Evolutionary conservation across 2,797 vertebrate genomes (phyloP).

Genomic region (Phataginus tetradactyla): DNA sequence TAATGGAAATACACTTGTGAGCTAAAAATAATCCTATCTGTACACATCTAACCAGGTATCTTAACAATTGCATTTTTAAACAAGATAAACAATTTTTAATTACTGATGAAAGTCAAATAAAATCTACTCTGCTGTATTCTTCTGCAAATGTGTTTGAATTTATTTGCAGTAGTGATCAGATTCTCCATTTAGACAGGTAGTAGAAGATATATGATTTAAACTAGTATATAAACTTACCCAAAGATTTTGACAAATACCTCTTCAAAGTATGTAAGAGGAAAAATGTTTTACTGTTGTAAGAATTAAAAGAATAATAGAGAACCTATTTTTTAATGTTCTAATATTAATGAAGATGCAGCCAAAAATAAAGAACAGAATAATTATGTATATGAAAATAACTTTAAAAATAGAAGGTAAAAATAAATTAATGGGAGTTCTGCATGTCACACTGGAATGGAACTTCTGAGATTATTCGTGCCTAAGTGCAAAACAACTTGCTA

Average conservation of each 20-base stretch:
- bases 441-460: not conserved
- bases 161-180: not conserved
- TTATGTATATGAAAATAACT: not conserved
- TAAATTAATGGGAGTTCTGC: not conserved
- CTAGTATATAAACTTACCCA: not conserved
- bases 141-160: not conserved
- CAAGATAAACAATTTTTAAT: not conserved
- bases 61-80: not conserved
- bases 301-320: not conserved
- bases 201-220: not conserved
- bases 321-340: not conserved
- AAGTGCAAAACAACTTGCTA: not conserved
- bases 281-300: not conserved
- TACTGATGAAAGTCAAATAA: not conserved
- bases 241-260: not conserved
- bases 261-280: not conserved
- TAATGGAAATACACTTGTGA: slow-evolving; percentile 12
- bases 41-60: not conserved
- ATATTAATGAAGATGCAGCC: not conserved
- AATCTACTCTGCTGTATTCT: not conserved
- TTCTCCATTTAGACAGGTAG: not conserved
- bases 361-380: not conserved
- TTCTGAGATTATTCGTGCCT: not conserved
- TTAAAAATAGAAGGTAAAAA: not conserved
- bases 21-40: slow-evolving; percentile 2